Evolutionary conservation across 2,888 invertebrate species (phyloP).

Genomic region (Stratiomys singularior): DNA sequence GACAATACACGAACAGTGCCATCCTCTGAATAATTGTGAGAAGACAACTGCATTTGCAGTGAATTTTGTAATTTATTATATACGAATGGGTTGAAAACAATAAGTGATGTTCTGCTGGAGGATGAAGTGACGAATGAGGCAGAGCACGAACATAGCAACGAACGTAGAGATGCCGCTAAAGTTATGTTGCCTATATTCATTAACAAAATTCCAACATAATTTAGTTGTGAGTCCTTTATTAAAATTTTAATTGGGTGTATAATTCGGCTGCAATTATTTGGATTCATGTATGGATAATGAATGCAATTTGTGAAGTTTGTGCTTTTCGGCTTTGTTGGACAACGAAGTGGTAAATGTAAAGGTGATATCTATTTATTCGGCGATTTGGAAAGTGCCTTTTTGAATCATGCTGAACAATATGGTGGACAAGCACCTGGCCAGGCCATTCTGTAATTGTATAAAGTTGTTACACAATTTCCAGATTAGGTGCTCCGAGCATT

Average conservation of each 20-base stretch:
- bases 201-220: conserved; percentile 6
- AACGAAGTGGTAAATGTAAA: too few species aligned
- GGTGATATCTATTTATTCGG: too few species aligned
- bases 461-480: too few species aligned
- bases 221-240: conserved; percentile 5
- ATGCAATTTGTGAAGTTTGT: background rate
- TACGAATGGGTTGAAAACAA: background rate
- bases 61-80: conserved; percentile 33
- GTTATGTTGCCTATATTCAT: conserved; percentile 1
- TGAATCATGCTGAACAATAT: too few species aligned
- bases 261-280: background rate
- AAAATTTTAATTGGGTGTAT: conserved; percentile 13
- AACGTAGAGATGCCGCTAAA: background rate
- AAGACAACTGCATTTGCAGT: conserved; percentile 36
- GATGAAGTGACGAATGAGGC: too few species aligned
- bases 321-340: too few species aligned
- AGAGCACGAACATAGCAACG: background rate
- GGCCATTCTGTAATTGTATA: too few species aligned
- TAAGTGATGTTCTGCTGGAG: too few species aligned
- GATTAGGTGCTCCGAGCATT: too few species aligned
- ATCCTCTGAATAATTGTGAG: conserved; percentile 32
- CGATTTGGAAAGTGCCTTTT: too few species aligned
- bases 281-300: background rate
- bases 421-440: too few species aligned
- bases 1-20: conserved; percentile 1